A percentile compares a stretch with the other conserved stretches of the same genome.
These are phyloP conservation scores for Pasiphila rectangulata DNA, from an alignment of 2,888 invertebrate genomes.

Conservation along the genomic window DNA sequence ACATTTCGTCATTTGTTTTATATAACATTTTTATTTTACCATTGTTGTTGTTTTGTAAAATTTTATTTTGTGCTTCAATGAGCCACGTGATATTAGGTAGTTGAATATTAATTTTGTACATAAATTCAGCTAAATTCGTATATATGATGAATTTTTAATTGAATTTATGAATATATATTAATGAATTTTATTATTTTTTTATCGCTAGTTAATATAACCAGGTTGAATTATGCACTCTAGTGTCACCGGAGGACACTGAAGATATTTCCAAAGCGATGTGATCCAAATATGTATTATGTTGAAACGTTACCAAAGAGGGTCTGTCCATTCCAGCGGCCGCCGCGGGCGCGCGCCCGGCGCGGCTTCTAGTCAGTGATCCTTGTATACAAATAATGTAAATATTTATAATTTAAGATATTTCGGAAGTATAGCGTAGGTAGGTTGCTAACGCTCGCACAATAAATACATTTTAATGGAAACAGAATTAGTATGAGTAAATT, in stretches of 20 bases:
- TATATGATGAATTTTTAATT: conserved; percentile 38
- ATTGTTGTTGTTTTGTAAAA: conserved; percentile 67
- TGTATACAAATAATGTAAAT: conserved; percentile 70
- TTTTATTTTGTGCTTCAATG: conserved; percentile 69
- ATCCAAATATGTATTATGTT: conserved; percentile 50
- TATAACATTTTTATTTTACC: conserved; percentile 69
- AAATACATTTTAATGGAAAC: conserved; percentile 48
- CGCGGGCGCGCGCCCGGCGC: conserved; percentile 46
- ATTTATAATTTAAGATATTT: conserved; percentile 59
- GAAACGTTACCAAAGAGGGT: conserved; percentile 74
- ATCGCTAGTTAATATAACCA: conserved; percentile 21
- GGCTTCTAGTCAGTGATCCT: conserved; percentile 76
- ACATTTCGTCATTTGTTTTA: conserved; percentile 61
- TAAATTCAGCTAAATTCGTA: conserved; percentile 42
- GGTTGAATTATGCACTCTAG: conserved; percentile 24
- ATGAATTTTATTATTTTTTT: conserved; percentile 37
- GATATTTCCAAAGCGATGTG: conserved; percentile 34
- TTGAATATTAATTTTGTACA: conserved; percentile 52
- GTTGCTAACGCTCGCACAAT: conserved; percentile 70
- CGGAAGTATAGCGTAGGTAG: conserved; percentile 58
- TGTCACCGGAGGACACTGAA: conserved; percentile 15
- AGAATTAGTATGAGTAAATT: conserved; percentile 16
- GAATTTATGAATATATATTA: too few relatives aligned
- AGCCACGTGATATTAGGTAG: conserved; percentile 74
- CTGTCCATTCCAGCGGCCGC: conserved; percentile 54